phyloP scores from a whole-genome alignment of 2,113 vertebrate species.

The Pachypanchax playfairii region DNA sequence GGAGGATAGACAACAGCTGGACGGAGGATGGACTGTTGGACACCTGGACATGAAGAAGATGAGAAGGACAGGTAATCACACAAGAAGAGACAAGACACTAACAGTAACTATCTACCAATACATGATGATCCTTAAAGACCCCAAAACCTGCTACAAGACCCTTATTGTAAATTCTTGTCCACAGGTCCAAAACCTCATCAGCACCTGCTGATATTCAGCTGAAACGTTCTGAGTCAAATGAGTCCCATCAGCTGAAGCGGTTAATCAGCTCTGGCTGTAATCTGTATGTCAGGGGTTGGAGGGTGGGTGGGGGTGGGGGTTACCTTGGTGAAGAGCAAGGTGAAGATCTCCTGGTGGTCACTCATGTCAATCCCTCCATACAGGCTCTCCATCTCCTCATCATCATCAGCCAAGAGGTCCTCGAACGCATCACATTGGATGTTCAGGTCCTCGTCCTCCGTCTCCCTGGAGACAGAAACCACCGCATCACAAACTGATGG shows the following conservation, averaged over 20 bases:
- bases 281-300: too few species aligned
- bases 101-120: too few species aligned
- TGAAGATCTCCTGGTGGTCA: slow-evolving; percentile 89
- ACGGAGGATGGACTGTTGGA: slow-evolving; percentile 85
- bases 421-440: slow-evolving; percentile 91
- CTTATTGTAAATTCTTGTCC: too few species aligned
- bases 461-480: slow-evolving; percentile 77
- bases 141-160: too few species aligned
- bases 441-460: slow-evolving; percentile 87
- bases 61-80: neutral
- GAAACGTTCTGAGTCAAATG: neutral
- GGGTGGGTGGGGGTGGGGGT: slow-evolving; percentile 13
- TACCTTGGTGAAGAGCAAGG: slow-evolving; percentile 89
- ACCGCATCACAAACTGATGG: neutral
- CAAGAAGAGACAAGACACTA: too few species aligned
- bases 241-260: too few species aligned
- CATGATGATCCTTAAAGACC: too few species aligned
- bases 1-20: slow-evolving; percentile 89
- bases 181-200: too few species aligned
- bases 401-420: slow-evolving; percentile 87
- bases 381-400: slow-evolving; percentile 85
- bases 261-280: too few species aligned
- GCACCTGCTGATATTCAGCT: too few species aligned
- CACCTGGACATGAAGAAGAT: slow-evolving; percentile 73
- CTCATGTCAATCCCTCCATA: slow-evolving; percentile 89